Conservation (phyloP, 1,140 invertebrate species). For the Ceratina japonica region DNA sequence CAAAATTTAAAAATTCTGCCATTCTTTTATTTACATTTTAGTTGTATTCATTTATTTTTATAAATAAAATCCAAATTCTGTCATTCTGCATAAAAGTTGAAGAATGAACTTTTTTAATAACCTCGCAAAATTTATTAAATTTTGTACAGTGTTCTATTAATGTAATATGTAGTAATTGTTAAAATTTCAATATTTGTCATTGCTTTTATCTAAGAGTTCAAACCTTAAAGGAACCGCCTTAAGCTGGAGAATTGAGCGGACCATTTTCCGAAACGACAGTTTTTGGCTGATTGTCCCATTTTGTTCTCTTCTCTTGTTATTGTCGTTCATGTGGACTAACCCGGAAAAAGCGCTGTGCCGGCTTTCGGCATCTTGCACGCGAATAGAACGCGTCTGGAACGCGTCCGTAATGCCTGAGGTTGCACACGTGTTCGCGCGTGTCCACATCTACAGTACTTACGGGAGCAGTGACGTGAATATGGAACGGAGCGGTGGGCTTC, state of each 20-base stretch:
- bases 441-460: constrained; percentile 41
- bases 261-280: neutral
- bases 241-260: neutral
- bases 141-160: too few species aligned
- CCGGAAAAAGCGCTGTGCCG: constrained; percentile 47
- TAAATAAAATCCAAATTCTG: too few species aligned
- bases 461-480: constrained; percentile 11
- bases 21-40: too few species aligned
- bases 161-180: too few species aligned
- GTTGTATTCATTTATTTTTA: too few species aligned
- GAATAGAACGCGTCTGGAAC: constrained; percentile 59
- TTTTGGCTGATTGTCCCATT: neutral
- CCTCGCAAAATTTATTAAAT: too few species aligned
- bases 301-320: neutral
- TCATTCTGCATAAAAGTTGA: too few species aligned
- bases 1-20: too few species aligned
- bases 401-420: constrained; percentile 53
- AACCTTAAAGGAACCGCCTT: too few species aligned
- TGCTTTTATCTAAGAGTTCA: too few species aligned
- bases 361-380: constrained; percentile 50
- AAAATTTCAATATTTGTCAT: too few species aligned
- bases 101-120: too few species aligned
- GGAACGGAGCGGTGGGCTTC: neutral
- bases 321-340: constrained; percentile 9
- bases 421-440: neutral